Evolutionary conservation across 2,888 invertebrate species (phyloP).

Genomic region (Metalampra italica): DNA sequence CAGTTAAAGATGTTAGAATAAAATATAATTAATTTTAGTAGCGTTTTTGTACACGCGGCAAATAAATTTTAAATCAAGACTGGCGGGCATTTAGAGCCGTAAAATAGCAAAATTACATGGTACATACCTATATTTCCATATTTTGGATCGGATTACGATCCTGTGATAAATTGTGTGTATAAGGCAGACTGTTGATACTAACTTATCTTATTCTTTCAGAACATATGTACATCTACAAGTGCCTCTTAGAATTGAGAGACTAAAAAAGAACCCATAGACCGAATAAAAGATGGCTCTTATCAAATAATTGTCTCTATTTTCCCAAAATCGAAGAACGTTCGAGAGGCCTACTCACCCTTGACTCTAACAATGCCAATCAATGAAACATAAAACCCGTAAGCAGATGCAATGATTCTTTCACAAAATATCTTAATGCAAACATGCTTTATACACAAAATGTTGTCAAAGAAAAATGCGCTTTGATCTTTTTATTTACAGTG

Average conservation of each 20-base stretch:
- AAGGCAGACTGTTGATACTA: background rate
- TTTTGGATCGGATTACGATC: too few species aligned
- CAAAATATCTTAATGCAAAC: constrained; percentile 23
- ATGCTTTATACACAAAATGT: background rate
- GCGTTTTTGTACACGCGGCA: too few species aligned
- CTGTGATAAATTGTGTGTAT: too few species aligned
- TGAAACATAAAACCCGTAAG: constrained; percentile 72
- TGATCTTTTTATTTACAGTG: background rate
- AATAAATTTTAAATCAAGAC: too few species aligned
- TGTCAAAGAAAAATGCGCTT: constrained; percentile 16
- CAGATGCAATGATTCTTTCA: constrained; percentile 56
- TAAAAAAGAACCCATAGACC: constrained; percentile 19
- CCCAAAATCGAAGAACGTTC: constrained; percentile 41
- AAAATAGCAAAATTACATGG: too few species aligned
- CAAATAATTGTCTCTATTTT: constrained; percentile 59
- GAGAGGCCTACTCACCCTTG: constrained; percentile 36
- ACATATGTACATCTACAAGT: background rate
- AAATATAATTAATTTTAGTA: too few species aligned
- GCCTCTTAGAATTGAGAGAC: constrained; percentile 3
- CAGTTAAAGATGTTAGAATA: too few species aligned
- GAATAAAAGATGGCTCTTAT: constrained; percentile 34
- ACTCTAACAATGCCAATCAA: constrained; percentile 71
- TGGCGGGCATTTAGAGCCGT: too few species aligned
- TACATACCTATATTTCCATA: too few species aligned
- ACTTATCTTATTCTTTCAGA: background rate